These are phyloP conservation scores for Zaprionus inermis DNA, from an alignment of 1,140 invertebrate species.

Conservation along the genomic window DNA sequence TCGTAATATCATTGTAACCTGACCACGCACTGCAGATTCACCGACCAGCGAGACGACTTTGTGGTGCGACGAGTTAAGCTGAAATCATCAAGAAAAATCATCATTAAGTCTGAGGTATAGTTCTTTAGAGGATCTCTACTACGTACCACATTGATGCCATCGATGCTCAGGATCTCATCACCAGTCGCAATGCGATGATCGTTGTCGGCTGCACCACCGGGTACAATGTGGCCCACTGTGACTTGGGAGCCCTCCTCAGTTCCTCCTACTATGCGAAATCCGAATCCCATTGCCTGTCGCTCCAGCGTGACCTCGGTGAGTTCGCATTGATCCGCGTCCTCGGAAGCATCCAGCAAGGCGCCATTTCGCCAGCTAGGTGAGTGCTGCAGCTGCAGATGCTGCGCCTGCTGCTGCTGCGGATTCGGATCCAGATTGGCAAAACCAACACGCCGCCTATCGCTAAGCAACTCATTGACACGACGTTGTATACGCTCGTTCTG, in stretches of 20 bases:
- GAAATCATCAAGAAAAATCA: background rate
- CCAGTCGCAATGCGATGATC: slow-evolving; percentile 93
- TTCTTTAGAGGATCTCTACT: background rate
- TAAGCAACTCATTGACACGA: slow-evolving; percentile 76
- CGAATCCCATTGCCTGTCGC: slow-evolving; percentile 95
- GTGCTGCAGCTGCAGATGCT: slow-evolving; percentile 52
- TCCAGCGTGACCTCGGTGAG: slow-evolving; percentile 92
- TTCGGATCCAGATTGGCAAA: slow-evolving; percentile 77
- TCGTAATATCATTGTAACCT: slow-evolving; percentile 90
- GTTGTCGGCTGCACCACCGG: slow-evolving; percentile 94
- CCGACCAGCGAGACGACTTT: slow-evolving; percentile 96
- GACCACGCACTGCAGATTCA: slow-evolving; percentile 89
- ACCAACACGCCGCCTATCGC: slow-evolving; percentile 73
- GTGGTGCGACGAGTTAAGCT: slow-evolving; percentile 93
- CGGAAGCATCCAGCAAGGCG: slow-evolving; percentile 71
- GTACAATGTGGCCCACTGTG: slow-evolving; percentile 97
- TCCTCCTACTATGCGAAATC: slow-evolving; percentile 99
- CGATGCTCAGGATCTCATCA: slow-evolving; percentile 95
- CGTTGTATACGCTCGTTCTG: slow-evolving; percentile 82
- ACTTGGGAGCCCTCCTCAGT: slow-evolving; percentile 98
- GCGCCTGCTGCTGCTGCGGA: slow-evolving; percentile 41
- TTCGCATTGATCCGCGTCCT: slow-evolving; percentile 86
- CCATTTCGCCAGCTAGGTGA: slow-evolving; percentile 71
- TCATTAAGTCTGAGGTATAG: background rate
- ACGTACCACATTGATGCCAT: slow-evolving; percentile 89